These are phyloP conservation scores for Lysandra bellargus DNA, from an alignment of 2,888 invertebrate genomes.

Conservation along the genomic window DNA sequence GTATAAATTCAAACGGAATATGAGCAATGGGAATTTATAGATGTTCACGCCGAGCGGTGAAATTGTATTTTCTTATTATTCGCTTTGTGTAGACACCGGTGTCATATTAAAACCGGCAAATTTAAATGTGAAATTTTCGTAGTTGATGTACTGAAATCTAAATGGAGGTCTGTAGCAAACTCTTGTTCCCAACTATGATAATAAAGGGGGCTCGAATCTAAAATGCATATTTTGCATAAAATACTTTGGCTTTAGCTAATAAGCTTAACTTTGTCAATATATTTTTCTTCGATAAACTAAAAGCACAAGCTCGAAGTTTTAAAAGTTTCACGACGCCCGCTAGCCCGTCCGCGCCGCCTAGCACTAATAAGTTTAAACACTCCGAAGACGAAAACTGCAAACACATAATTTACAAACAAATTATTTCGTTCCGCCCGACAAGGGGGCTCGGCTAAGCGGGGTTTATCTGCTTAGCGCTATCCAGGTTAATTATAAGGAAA, in stretches of 20 bases:
- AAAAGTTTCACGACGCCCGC: constrained; percentile 14
- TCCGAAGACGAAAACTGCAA: background rate
- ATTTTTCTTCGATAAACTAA: constrained; percentile 12
- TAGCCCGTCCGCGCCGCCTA: background rate
- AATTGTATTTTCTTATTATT: background rate
- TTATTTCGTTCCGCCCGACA: background rate
- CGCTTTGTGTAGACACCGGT: constrained; percentile 2
- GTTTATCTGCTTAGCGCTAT: constrained; percentile 25
- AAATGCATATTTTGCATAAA: background rate
- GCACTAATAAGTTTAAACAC: constrained; percentile 14
- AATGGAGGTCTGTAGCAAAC: background rate
- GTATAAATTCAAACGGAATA: constrained; percentile 17
- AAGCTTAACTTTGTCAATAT: constrained; percentile 10
- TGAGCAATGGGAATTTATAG: constrained; percentile 24
- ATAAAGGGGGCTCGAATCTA: background rate
- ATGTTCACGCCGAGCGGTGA: constrained; percentile 11
- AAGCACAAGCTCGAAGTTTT: constrained; percentile 2
- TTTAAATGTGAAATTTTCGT: background rate
- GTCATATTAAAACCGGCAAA: background rate
- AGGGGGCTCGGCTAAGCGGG: constrained; percentile 1
- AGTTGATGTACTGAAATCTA: background rate
- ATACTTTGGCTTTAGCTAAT: background rate
- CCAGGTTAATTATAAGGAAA: constrained; percentile 23
- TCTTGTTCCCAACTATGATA: background rate
- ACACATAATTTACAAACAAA: constrained; percentile 11